Evolutionary conservation across 2,888 invertebrate genomes (phyloP), one percentile per base, ranked within the genome.

Genomic region (Watsonalla binaria): DNA sequence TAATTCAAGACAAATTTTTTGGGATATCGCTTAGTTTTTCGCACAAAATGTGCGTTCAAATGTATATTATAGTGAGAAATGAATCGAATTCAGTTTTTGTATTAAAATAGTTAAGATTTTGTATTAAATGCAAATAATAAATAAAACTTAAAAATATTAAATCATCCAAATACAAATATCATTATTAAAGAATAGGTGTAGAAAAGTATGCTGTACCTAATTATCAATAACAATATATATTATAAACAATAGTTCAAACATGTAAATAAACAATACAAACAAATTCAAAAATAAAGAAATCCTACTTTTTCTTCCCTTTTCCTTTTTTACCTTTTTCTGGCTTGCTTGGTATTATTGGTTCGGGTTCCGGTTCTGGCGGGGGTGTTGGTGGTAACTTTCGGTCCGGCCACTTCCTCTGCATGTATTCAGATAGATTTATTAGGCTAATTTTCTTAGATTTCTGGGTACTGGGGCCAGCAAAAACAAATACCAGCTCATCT

Each of bases 401-500:
- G 0, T 84, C 82, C 5, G 86, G 86, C 84, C 85, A 86, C 63
- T 79, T 80, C 37, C 80, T 71, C 51, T 65, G 68, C 15, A 81
- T 63, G 57, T 72, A 86, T 33, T 86, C 84, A 2, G 66, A 76
- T 45, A 84, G 24, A 6, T 52, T 35, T 5, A 39, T 59, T 2
- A 86, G 52, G 65, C 79, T 65, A 24, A 86, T 68, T 6, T 63
- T 70, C 57, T 76, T 84, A 2, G 58, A 7, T 57, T 86, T 84
- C 5, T 59, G 52, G 24, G 54, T 51, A 47, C 59, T 66, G 9
- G 78, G 69, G 5, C 76, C 84, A 35, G 76, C 52, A 55, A 84
- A 86, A 0, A 55, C 54, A 47, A 68, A 62, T 0, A 65, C 59
- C 5, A 86, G 66, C 59, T 74, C 81, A 6, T 78, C 73, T 42